A percentile compares a stretch with the other conserved stretches of the same genome.
These are phyloP conservation scores for Hofmannophila pseudospretella DNA, from an alignment of 2,888 invertebrate species.

Conservation along the genomic window DNA sequence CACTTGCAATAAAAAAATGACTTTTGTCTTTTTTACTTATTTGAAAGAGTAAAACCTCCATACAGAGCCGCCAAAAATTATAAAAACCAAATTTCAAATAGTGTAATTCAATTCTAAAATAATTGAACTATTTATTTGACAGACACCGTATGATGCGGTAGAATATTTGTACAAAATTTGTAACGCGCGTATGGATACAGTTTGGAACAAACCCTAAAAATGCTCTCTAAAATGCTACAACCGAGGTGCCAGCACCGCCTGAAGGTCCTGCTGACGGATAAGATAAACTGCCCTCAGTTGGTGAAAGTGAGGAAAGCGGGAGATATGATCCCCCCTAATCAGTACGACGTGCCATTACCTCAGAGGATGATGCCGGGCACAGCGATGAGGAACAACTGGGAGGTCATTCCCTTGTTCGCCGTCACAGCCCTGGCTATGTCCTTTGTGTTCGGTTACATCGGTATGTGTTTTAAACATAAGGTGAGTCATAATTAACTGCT, in stretches of 20 bases:
- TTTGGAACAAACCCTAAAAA: too few species aligned
- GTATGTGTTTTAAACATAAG: slow-evolving; percentile 44
- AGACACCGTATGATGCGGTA: too few species aligned
- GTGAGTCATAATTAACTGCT: slow-evolving; percentile 25
- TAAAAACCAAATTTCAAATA: too few species aligned
- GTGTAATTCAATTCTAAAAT: too few species aligned
- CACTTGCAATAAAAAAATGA: too few species aligned
- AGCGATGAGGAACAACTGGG: slow-evolving; percentile 45
- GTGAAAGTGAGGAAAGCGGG: slow-evolving; percentile 4
- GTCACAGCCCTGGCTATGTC: slow-evolving; percentile 25
- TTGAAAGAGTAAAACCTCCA: too few species aligned
- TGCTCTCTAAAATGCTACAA: slow-evolving; percentile 22
- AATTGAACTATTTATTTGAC: too few species aligned
- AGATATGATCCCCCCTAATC: slow-evolving; percentile 40
- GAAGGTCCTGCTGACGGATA: slow-evolving; percentile 11
- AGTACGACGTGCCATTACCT: slow-evolving; percentile 49
- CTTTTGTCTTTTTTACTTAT: too few species aligned
- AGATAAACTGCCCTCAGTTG: slow-evolving; percentile 7
- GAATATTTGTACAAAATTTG: too few species aligned
- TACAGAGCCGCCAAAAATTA: too few species aligned
- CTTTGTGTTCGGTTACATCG: slow-evolving; percentile 26
- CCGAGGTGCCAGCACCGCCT: not conserved
- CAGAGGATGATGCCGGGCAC: slow-evolving; percentile 27
- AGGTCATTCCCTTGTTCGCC: slow-evolving; percentile 49
- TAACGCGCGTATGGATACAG: too few species aligned